Conservation (phyloP, 2,888 invertebrate genomes). For the Baronia brevicornis region DNA sequence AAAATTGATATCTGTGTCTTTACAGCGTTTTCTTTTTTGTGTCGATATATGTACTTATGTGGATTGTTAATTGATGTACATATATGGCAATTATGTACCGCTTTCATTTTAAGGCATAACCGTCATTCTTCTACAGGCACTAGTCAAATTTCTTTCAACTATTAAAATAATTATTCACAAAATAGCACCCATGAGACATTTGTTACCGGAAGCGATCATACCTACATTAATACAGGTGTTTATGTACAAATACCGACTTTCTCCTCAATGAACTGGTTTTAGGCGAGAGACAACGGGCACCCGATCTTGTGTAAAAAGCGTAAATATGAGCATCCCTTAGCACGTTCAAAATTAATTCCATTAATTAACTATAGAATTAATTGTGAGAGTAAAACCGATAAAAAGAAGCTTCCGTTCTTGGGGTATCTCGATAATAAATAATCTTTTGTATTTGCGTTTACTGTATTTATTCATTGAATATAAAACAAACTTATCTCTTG, state of each 20-base stretch:
- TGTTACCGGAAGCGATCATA: slow-evolving; percentile 46
- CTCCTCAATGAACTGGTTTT: slow-evolving; percentile 52
- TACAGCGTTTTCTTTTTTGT: too few species aligned
- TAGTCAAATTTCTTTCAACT: slow-evolving; percentile 24
- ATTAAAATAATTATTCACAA: slow-evolving; percentile 38
- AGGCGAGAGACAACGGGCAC: slow-evolving; percentile 32
- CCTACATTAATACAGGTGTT: slow-evolving; percentile 40
- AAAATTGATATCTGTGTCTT: too few species aligned
- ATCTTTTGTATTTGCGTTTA: not conserved
- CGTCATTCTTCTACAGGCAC: too few species aligned
- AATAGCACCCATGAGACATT: slow-evolving; percentile 49
- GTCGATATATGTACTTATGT: too few species aligned
- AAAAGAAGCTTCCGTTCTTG: slow-evolving; percentile 4
- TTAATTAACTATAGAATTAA: slow-evolving; percentile 9
- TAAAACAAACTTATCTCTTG: too few species aligned
- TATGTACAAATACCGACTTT: slow-evolving; percentile 53
- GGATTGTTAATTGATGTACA: too few species aligned
- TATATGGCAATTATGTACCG: too few species aligned
- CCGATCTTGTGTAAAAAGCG: slow-evolving; percentile 31
- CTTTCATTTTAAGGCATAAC: too few species aligned
- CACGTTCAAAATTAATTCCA: slow-evolving; percentile 4
- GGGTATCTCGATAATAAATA: not conserved
- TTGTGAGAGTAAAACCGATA: not conserved
- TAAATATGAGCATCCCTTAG: slow-evolving; percentile 7
- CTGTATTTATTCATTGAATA: too few species aligned